Base-by-base conservation (phyloP, 2,113 vertebrate genomes). In the Nyctereutes procyonoides region DNA sequence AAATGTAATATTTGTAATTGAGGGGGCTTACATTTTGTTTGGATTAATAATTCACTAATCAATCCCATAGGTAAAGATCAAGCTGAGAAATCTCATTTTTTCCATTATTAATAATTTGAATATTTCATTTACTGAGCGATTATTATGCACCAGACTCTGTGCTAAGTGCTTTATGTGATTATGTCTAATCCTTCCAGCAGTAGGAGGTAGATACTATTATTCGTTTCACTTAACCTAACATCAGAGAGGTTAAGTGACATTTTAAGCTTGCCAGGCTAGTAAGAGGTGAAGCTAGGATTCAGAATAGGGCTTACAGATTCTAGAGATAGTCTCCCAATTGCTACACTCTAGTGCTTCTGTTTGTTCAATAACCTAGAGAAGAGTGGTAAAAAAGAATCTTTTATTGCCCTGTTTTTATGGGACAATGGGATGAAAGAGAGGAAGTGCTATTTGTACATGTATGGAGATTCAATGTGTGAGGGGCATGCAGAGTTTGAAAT, bases 1-100 rank as follows among this genome's bases (percentile, higher is more conserved):
- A 62, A 53, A 73, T 60, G 87, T 81, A 92, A 82, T 93, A 62
- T 85, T 95, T 97, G 84, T 74, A 53, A 60, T 30, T 60, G 82
- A 96, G 71, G 43, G 26, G 48, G 60, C 63, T 82, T 95, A 97
- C 55, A 38, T 91, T 97, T 95, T 95, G 84, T 95, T 96, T 96
- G 38, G 76, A 93, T 93, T 88, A 84, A 89, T 73, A 88, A 93
- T 92, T 92, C 63, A 77, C 58, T 90, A 73, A 96, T 93, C 85
- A 88, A 67, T 92, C 74, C 71, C 81, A 20, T 32, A 81, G 81
- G 77, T 73, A 88, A 95, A 92, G 77, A 81, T 93, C 76, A 82
- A 88, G 38, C 55, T 69, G 58, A 73, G 38, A 79, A 51, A 30
- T 53, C 92, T 95, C 77, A 24, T 73, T 80, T 65, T 30, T 6